Evolutionary conservation across 2,113 vertebrate species (phyloP), one percentile per base, ranked within the genome.

Genomic region (Ptyas mucosa): DNA sequence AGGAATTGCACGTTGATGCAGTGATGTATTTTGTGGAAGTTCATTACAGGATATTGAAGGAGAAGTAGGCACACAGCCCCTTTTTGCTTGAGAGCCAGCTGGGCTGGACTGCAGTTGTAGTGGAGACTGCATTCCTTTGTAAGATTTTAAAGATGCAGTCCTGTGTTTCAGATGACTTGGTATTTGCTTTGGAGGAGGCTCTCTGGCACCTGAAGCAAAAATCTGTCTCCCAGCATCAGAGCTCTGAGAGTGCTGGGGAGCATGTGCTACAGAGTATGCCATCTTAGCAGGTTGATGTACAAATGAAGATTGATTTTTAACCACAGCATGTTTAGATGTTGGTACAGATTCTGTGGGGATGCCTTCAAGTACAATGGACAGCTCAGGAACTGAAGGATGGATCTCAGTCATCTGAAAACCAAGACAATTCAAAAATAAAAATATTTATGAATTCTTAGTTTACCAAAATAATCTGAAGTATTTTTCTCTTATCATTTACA

Each of bases 371-470:
- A 99, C 97, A 94, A 99, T 96, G 0, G 99, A 99, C n/a, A 99
- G 98, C 94, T 99, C 99, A 1, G 99, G 99, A 92, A 99, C 99
- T 3, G 98, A 98, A 29, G 99, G 99, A 89, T 98, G 98, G 93
- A 99, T 97, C 89, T 96, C 97, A 57, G 97, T 96, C 90, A 97
- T 94, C 98, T 98, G 94, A 90, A 88, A 61, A 94, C n/a, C 23
- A 90, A 8, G 55, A 93, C 26, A 95, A 21, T 94, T 89, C n/a
- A 57, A 92, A 86, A n/a, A 49, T 43, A 93, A 85, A 29, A 49
- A 49, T 9, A 87, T 7, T 24, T 43, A 85, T 43, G 9, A 1
- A 58, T 53, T 92, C 61, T n/a, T 49, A 52, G 43, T 5, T 24
- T 8, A 94, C 14, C 57, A 85, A 26, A 91, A 94, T 86, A 57